Base-by-base conservation (phyloP, 2,797 vertebrate species). In the Chloroceryle inda region DNA sequence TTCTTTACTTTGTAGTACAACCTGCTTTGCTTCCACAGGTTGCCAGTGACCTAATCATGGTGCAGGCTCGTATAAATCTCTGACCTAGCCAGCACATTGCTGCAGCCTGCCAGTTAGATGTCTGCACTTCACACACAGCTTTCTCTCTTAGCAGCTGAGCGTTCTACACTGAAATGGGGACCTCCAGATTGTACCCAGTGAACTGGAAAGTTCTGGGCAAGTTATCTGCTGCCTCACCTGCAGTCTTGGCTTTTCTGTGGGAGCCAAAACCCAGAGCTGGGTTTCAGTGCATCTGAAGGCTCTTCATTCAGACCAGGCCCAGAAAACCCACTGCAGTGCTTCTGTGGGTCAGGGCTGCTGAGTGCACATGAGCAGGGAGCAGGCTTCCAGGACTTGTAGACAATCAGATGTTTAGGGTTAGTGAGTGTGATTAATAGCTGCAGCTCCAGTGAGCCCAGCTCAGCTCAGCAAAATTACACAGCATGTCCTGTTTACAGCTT, bases 21-120 rank as follows among this genome's bases (percentile, higher is more conserved):
- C 77, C 83, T 95, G 73, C 79, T 95, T 95, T 93, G 49, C 94
- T 90, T 96, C 91, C 83, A 86, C 61, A 76, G 85, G 77, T 94
- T 96, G 93, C 73, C 89, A 88, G 89, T 91, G 88, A 87, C 63
- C 83, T 92, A 84, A 81, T 82, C 82, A 29, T 2, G 14, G 67
- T 49, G 71, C 71, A 71, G 80, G 74, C 69, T 76, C 90, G n/a
- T 19, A 94, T 95, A 94, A 94, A 96, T 97, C 89, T 95, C 79
- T 88, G 91, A 53, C 77, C 89, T 85, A 88, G 95, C 79, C 69
- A 33, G 83, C 33, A 27, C 1, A 0, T 66, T 50, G 7, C 79
- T 85, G 31, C 35, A 86, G 59, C 63, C 74, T 94, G 92, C 94
- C 96, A 97, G 23, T 53, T 45, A 88, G 66, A 86, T 84, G 88